phyloP scores from a whole-genome alignment of 35 echinoderm and acorn worm genomes.

The Strongylocentrotus purpuratus region DNA sequence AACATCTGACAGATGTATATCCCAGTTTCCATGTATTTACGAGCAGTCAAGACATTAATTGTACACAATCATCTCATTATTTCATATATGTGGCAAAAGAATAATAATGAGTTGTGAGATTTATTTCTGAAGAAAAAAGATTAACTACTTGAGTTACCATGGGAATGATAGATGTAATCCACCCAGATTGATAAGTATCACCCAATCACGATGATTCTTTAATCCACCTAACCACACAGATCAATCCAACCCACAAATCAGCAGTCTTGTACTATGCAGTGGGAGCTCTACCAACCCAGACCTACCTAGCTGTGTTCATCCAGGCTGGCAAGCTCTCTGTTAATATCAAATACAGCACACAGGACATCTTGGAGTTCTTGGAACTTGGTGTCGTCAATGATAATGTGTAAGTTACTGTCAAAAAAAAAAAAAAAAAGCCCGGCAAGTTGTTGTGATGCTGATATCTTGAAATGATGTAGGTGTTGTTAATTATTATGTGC shows the following conservation, averaged over 20 bases:
- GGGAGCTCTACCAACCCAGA: background rate
- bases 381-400: conserved; percentile 32
- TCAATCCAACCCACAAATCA: conserved; percentile 34
- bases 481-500: no score
- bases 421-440: background rate
- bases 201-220: background rate
- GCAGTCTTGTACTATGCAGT: conserved; percentile 36
- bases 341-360: conserved; percentile 23
- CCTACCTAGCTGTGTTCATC: conserved; percentile 46
- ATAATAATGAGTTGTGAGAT: no score
- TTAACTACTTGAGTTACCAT: no score
- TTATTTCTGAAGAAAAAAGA: no score
- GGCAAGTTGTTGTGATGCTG: background rate
- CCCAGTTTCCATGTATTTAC: background rate
- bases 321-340: conserved; percentile 23
- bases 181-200: background rate
- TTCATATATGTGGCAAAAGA: no score
- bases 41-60: no score
- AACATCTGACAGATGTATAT: background rate
- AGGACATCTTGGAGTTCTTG: conserved; percentile 18
- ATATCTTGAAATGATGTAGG: background rate
- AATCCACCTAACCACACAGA: background rate
- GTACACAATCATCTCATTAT: no score
- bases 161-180: no score
- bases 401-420: background rate